Conservation (phyloP, 1,140 invertebrate species). For the Trachelipus rathkii region DNA sequence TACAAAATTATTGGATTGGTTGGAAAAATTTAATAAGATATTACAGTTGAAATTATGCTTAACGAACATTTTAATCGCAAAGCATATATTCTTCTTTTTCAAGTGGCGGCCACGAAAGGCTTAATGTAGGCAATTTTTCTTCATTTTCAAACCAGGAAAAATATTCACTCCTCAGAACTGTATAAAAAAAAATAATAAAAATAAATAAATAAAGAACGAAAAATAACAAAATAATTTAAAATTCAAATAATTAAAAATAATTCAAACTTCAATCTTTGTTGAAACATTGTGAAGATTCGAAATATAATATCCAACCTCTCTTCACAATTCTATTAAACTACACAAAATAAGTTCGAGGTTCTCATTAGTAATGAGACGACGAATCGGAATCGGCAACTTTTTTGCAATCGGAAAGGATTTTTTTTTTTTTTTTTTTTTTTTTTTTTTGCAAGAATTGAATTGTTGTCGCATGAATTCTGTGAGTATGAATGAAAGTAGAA, state of each 20-base stretch:
- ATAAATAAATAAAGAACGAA: neutral
- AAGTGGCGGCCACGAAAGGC: neutral
- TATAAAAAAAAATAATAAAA: neutral
- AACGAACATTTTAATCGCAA: no score
- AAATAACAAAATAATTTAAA: neutral
- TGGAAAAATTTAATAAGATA: no score
- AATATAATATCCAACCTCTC: neutral
- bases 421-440: no score
- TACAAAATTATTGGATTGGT: no score
- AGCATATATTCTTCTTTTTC: neutral
- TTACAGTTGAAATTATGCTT: no score
- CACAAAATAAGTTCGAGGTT: neutral
- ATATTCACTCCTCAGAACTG: neutral
- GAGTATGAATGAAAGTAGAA: no score
- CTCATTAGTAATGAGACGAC: no score
- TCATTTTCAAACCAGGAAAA: neutral
- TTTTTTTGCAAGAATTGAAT: no score
- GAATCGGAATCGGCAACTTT: no score
- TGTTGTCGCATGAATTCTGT: no score
- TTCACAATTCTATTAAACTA: neutral
- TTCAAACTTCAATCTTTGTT: neutral
- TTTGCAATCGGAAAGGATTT: no score
- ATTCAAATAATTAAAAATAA: neutral
- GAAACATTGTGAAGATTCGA: no score
- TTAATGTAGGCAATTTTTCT: neutral